A percentile compares a stretch with the other conserved stretches of the same genome.
Evolutionary conservation across 2,888 invertebrate genomes (phyloP).

Genomic region (Thera obeliscata): DNA sequence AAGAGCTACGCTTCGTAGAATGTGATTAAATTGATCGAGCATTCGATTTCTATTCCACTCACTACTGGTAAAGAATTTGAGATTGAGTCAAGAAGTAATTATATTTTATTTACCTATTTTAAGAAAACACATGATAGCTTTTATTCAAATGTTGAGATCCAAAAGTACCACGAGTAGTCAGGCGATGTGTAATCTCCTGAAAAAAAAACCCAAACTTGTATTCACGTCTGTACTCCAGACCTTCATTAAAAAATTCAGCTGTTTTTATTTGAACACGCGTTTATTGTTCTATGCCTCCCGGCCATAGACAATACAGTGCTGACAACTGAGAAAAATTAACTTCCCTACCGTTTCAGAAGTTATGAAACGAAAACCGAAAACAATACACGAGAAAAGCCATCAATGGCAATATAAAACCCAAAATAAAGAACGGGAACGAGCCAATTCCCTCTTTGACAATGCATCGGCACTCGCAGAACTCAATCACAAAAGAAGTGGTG

Average conservation of each 20-base stretch:
- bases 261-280: slow-evolving; percentile 45
- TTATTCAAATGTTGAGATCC: too few species aligned
- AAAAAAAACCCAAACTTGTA: slow-evolving; percentile 9
- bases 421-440: slow-evolving; percentile 70
- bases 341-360: slow-evolving; percentile 40
- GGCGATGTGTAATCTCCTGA: not conserved
- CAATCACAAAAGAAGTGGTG: slow-evolving; percentile 82
- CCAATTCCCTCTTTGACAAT: slow-evolving; percentile 60
- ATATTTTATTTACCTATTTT: too few species aligned
- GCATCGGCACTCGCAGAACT: slow-evolving; percentile 63
- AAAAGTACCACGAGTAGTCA: not conserved
- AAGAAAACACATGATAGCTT: too few species aligned
- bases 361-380: slow-evolving; percentile 44
- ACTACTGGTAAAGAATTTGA: too few species aligned
- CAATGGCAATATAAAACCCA: slow-evolving; percentile 52
- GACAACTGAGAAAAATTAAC: slow-evolving; percentile 48
- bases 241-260: slow-evolving; percentile 52
- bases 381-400: slow-evolving; percentile 45
- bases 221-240: slow-evolving; percentile 25
- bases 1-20: slow-evolving; percentile 25
- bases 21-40: not conserved
- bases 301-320: slow-evolving; percentile 43
- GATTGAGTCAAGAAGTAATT: too few species aligned
- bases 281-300: slow-evolving; percentile 44
- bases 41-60: not conserved